Evolutionary conservation across 30 jellyfish, hydroid and myxozoan species (phyloP), one percentile per base, ranked within the genome.

Genomic region (Morbakka virulenta): DNA sequence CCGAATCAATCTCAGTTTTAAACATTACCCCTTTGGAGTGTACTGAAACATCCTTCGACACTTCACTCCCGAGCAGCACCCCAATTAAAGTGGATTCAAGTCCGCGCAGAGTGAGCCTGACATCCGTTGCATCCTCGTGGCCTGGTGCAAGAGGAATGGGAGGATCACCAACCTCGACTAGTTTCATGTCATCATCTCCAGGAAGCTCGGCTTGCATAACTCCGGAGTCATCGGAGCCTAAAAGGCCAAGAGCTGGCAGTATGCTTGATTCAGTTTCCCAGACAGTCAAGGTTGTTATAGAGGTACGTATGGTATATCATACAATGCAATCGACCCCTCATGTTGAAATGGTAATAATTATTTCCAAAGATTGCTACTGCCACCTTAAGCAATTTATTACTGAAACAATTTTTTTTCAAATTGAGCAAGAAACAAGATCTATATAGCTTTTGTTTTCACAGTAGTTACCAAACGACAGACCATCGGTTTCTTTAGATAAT

Each of bases 101-200:
- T 31, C 89, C 94, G 0, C 91, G 35, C 9, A 84, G 49, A 35
- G 76, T 47, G 32, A 80, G 47, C 12, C 47, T 73, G 21, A 73
- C 78, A 9, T 33, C 87, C 24, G 94, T 79, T 22, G 98, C 96
- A 48, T 91, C 98, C 22, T 91, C 98, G 23, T 91, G 98, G 98
- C 98, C 98, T 47, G 98, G 98, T 36, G 95, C 93, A 11, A 84
- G 84, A 23, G 65, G 87, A 0, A n/a, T n/a, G n/a, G n/a, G n/a
- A n/a, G 80, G 70, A 21, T 84, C 96, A 20, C 98, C 98, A 0
- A 49, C 32, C 2, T 52, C 96, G 6, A 31, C 36, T 12, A 74
- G 80, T 51, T 67, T 86, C 83, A 27, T 91, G 69, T 77, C 94
- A 35, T 72, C 97, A 32, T 91, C 98, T 12, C 96, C 95, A 0